Evolutionary conservation across 1,140 invertebrate genomes (phyloP).

Genomic region (Drosophila kurseongensis): DNA sequence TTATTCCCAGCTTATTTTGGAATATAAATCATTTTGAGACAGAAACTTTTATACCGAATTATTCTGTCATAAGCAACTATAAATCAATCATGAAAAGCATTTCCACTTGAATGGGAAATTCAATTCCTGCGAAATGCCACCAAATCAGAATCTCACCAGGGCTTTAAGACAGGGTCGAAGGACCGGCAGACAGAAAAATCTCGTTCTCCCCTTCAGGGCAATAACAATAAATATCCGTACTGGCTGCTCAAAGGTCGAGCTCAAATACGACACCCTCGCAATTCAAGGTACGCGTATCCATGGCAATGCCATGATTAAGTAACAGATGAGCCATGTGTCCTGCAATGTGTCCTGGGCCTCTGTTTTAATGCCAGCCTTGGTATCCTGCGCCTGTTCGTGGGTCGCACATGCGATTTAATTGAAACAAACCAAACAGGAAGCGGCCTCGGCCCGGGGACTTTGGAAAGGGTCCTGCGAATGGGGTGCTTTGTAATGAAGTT

Average conservation of each 20-base stretch:
- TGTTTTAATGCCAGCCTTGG: constrained; percentile 12
- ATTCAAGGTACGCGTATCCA: constrained; percentile 61
- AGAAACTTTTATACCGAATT: constrained; percentile 9
- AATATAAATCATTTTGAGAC: constrained; percentile 7
- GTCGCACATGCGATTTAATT: constrained; percentile 81
- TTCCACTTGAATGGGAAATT: constrained; percentile 25
- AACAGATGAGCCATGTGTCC: constrained; percentile 75
- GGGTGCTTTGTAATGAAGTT: constrained; percentile 80
- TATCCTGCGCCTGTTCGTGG: constrained; percentile 31
- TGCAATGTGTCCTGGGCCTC: constrained; percentile 35
- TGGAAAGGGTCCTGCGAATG: constrained; percentile 39
- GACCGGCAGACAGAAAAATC: not conserved
- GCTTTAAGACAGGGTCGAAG: constrained; percentile 12
- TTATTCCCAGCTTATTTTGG: not conserved
- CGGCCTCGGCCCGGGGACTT: constrained; percentile 18
- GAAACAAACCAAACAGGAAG: constrained; percentile 81
- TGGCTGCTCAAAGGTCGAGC: constrained; percentile 35
- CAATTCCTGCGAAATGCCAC: constrained; percentile 29
- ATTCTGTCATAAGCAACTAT: constrained; percentile 27
- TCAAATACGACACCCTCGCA: constrained; percentile 38
- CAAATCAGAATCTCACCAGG: constrained; percentile 19
- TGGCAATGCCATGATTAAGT: constrained; percentile 82
- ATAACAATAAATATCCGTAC: constrained; percentile 54
- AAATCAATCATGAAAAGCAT: constrained; percentile 31
- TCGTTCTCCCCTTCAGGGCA: constrained; percentile 13